Conservation (phyloP, 1,140 invertebrate genomes). For the Papilio polyxenes region DNA sequence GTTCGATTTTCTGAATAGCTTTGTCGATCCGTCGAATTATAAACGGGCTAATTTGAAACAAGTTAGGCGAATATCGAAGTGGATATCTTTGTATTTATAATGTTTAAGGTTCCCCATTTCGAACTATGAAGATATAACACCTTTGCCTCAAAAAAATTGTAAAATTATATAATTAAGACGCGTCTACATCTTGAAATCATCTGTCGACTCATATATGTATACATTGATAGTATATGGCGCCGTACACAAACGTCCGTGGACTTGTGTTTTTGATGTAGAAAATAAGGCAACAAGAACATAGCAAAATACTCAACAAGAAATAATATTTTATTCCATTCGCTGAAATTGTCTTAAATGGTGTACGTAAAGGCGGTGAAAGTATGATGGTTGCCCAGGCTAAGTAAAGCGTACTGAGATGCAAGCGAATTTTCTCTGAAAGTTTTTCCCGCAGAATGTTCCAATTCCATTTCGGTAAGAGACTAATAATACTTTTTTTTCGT, state of each 20-base stretch:
- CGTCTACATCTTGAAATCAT: neutral
- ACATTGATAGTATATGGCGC: neutral
- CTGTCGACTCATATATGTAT: neutral
- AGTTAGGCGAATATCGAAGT: conserved; percentile 49
- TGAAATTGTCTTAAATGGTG: conserved; percentile 72
- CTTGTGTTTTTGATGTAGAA: conserved; percentile 48
- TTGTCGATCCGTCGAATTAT: conserved; percentile 57
- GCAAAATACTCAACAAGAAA: conserved; percentile 51
- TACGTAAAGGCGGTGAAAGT: conserved; percentile 73
- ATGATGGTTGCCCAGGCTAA: conserved; percentile 74
- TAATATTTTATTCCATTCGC: conserved; percentile 68
- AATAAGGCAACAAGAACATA: conserved; percentile 52
- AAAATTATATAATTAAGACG: neutral
- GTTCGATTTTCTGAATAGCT: conserved; percentile 67
- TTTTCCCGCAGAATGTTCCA: conserved; percentile 77
- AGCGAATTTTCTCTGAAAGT: conserved; percentile 75
- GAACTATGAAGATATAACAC: conserved; percentile 18
- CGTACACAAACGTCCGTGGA: conserved; percentile 38
- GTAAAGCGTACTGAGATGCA: conserved; percentile 75
- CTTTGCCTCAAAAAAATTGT: neutral
- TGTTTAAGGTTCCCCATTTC: neutral
- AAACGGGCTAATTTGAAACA: conserved; percentile 53
- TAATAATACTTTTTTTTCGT: conserved; percentile 80
- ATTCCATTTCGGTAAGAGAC: conserved; percentile 80
- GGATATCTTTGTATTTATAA: conserved; percentile 27